Percentiles rank a stretch among this genome's conserved stretches.
Evolutionary conservation across 2,113 vertebrate species (phyloP).

Genomic region (Pagrus major): DNA sequence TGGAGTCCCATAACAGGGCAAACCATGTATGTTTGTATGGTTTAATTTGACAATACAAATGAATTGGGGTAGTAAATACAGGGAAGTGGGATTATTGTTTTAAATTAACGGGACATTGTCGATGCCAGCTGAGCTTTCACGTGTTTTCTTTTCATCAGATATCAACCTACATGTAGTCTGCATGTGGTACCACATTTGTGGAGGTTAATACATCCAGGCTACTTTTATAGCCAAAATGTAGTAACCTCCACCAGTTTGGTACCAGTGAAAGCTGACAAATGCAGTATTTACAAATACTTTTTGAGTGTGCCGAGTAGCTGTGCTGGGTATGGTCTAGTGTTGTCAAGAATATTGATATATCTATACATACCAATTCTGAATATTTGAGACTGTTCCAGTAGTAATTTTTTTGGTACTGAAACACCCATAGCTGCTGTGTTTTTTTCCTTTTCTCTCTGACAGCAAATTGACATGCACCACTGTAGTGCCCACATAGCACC

Average conservation of each 20-base stretch:
- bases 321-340: constrained; percentile 13
- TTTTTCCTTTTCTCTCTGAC: too few relatives aligned
- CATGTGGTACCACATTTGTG: background rate
- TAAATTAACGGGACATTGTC: too few relatives aligned
- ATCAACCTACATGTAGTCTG: background rate
- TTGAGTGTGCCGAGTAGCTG: background rate
- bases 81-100: background rate
- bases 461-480: too few relatives aligned
- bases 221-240: background rate
- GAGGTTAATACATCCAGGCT: background rate
- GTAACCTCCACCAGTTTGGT: background rate
- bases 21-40: background rate
- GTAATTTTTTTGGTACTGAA: too few relatives aligned
- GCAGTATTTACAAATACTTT: background rate
- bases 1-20: constrained; percentile 11
- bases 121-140: background rate
- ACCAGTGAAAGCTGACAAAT: background rate
- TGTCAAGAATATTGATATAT: too few relatives aligned
- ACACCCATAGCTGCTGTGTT: too few relatives aligned
- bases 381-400: too few relatives aligned
- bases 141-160: background rate
- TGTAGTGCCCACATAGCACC: too few relatives aligned
- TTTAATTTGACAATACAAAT: background rate
- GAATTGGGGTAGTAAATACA: background rate
- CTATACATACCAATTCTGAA: too few relatives aligned